These are phyloP conservation scores for Nomada flava DNA, from an alignment of 2,888 invertebrate species.

Conservation along the genomic window DNA sequence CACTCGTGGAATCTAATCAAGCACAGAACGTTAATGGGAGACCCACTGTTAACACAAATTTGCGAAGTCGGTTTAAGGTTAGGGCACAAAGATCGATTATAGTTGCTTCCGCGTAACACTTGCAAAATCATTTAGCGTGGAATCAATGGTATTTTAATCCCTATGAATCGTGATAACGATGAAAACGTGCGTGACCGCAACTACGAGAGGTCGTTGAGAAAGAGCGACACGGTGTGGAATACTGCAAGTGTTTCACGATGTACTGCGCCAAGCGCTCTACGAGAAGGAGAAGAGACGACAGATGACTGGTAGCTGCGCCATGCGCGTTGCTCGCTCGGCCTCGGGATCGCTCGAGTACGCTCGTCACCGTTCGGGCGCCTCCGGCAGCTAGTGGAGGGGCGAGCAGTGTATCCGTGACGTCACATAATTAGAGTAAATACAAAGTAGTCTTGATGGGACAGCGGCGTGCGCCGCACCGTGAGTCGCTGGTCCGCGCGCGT, in stretches of 20 bases:
- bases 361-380: conserved; percentile 70
- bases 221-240: neutral
- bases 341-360: conserved; percentile 66
- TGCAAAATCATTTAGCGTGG: too few species aligned
- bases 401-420: conserved; percentile 86
- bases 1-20: too few species aligned
- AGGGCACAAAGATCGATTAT: conserved; percentile 17
- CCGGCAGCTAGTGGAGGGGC: conserved; percentile 73
- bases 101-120: neutral
- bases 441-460: conserved; percentile 88
- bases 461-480: conserved; percentile 86
- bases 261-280: conserved; percentile 25
- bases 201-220: conserved; percentile 15
- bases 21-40: neutral
- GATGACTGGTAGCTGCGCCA: conserved; percentile 71
- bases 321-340: conserved; percentile 69
- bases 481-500: conserved; percentile 82
- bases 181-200: neutral
- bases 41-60: conserved; percentile 29
- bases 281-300: conserved; percentile 66
- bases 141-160: neutral
- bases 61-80: conserved; percentile 21
- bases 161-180: neutral
- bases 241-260: conserved; percentile 38
- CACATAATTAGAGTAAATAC: conserved; percentile 90